Base-by-base conservation (phyloP, 2,888 invertebrate genomes). In the Thelaira solivaga region DNA sequence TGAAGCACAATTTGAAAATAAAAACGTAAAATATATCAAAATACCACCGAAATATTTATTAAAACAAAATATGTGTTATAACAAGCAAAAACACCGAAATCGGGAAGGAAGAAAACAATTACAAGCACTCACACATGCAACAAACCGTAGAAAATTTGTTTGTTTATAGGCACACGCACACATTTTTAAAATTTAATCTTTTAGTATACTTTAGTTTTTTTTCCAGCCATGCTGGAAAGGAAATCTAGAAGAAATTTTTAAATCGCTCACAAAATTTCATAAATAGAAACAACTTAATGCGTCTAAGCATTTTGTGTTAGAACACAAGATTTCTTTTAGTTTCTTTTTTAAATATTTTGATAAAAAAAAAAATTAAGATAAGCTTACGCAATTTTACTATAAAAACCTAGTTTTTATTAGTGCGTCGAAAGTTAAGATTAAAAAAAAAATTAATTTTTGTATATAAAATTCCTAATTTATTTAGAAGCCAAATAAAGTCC, bases 11-110 rank as follows among this genome's bases (percentile, higher is more conserved):
- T 82, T 71, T 76, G 57, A 69, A 75, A 69, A 82, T 80, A 81
- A 81, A 80, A 82, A 85, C 80, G 80, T 82, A 84, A 83, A 81
- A 82, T n/a, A 39, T 81, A 82, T 80, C 77, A 80, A 82, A 80
- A 81, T 49, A 69, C 43, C 26, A 76, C 31, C 18, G 47, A 77
- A 80, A 45, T 51, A 36, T 8, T 22, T 16, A 43, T 16, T 24
- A 47, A 45, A 49, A 26, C 36, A 55, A 41, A 49, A 47, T 43
- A 53, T 47, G 43, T 43, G 61, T 47, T 49, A 59, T 65, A 51
- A 57, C 64, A 57, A 69, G 62, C 57, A 69, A 43, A 49, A 69
- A 69, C 29, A 55, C 45, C 34, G 22, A 41, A 43, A 43, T 20
- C 39, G 20, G 36, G 41, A 55, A 47, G 4, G 55, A 45, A 53